A percentile compares a stretch with the other conserved stretches of the same genome.
These are phyloP conservation scores for Champsocephalus gunnari DNA, from an alignment of 2,797 vertebrate species.

Conservation along the genomic window DNA sequence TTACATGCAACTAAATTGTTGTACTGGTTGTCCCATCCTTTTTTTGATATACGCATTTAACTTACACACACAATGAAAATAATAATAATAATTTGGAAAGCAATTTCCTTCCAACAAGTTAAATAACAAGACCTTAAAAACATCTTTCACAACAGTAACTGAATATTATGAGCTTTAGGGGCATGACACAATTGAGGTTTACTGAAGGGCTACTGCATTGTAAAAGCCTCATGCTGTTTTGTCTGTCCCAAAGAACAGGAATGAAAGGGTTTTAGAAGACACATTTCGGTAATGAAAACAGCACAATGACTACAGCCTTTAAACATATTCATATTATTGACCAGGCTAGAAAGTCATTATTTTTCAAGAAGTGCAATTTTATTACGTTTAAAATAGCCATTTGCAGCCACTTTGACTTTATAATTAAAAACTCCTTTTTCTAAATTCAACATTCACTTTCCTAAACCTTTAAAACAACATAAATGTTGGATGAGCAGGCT, in stretches of 20 bases:
- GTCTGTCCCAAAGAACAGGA: neutral
- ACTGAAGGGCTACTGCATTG: neutral
- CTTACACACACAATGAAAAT: neutral
- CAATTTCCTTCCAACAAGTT: neutral
- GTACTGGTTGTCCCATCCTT: neutral
- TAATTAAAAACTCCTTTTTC: neutral
- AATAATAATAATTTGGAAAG: neutral
- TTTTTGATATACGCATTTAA: neutral
- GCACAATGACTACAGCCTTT: neutral
- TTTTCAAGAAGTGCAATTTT: neutral
- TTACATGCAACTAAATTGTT: neutral
- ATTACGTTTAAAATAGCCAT: neutral
- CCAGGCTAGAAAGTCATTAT: neutral
- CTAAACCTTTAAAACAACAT: neutral
- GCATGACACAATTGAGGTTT: constrained; percentile 3
- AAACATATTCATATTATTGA: neutral
- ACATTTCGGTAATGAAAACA: constrained; percentile 1
- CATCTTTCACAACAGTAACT: neutral
- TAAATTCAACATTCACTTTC: neutral
- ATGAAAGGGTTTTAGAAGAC: neutral
- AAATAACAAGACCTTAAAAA: neutral
- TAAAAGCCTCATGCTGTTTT: neutral
- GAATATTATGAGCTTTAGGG: constrained; percentile 9
- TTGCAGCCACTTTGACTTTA: neutral
- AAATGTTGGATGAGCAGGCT: neutral